These are phyloP conservation scores for Ptychodera flava DNA, from an alignment of 35 echinoderm and acorn worm genomes.

Conservation along the genomic window DNA sequence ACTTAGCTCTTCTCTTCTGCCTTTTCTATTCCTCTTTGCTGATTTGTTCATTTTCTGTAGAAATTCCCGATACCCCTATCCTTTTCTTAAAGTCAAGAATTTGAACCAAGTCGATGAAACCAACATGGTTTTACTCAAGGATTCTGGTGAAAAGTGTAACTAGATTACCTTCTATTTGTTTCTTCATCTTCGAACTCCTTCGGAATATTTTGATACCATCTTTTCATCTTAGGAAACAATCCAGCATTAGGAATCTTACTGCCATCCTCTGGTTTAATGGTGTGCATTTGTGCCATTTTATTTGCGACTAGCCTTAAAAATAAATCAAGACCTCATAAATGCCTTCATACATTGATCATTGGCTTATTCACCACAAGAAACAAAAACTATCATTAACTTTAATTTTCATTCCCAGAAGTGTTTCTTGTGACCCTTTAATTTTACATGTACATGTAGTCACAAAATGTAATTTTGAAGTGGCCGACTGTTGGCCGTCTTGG, in stretches of 20 bases:
- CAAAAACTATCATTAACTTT: too few species aligned
- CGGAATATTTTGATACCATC: slow-evolving; percentile 15
- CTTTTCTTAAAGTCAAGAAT: background rate
- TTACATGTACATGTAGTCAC: too few species aligned
- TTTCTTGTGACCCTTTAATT: too few species aligned
- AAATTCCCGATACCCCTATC: background rate
- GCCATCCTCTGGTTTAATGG: slow-evolving; percentile 41
- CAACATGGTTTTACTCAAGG: too few species aligned
- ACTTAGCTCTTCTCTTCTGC: background rate
- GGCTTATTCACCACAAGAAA: too few species aligned
- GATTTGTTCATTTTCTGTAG: background rate
- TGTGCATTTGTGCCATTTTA: slow-evolving; percentile 58
- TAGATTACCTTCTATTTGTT: slow-evolving; percentile 24
- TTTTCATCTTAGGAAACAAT: slow-evolving; percentile 24
- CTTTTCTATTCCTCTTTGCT: background rate
- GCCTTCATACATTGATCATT: too few species aligned
- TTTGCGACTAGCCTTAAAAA: slow-evolving; percentile 55
- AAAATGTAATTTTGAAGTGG: too few species aligned
- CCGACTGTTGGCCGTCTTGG: too few species aligned
- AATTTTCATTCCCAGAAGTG: too few species aligned
- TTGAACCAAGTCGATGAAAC: background rate
- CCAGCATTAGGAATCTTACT: slow-evolving; percentile 16
- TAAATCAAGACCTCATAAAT: background rate
- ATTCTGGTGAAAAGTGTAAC: too few species aligned
- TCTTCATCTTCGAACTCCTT: slow-evolving; percentile 28